Percentiles rank a stretch among this genome's conserved stretches.
Evolutionary conservation across 1,140 invertebrate genomes (phyloP).

Genomic region (Drosophila grimshawi): DNA sequence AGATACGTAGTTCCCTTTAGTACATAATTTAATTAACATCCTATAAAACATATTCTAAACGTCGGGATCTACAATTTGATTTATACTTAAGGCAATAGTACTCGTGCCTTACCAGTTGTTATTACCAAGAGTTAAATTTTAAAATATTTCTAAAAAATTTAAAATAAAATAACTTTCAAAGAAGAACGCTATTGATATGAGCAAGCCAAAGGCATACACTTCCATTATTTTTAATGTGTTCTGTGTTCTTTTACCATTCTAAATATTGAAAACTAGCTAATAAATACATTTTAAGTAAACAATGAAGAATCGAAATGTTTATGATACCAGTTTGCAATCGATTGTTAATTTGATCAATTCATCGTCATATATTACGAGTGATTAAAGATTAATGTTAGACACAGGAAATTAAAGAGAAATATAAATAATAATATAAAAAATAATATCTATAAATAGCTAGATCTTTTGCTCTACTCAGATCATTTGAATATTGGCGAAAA

Average conservation of each 20-base stretch:
- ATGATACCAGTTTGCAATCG: neutral
- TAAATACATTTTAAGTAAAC: neutral
- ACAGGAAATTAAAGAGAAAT: neutral
- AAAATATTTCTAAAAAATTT: neutral
- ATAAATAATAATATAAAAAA: neutral
- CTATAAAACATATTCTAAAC: neutral
- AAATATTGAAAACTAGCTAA: neutral
- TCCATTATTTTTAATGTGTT: too few relatives aligned
- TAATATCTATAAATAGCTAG: too few relatives aligned
- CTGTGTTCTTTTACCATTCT: too few relatives aligned
- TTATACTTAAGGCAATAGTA: too few relatives aligned
- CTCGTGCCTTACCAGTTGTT: neutral
- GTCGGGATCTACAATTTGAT: too few relatives aligned
- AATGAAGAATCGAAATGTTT: neutral
- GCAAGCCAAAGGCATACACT: too few relatives aligned
- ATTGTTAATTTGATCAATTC: neutral
- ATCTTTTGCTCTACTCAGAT: neutral
- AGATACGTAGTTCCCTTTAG: too few relatives aligned
- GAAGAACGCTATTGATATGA: too few relatives aligned
- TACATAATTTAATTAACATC: neutral
- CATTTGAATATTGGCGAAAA: constrained; percentile 25
- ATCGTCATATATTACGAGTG: neutral
- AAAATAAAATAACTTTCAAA: too few relatives aligned
- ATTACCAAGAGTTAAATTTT: neutral
- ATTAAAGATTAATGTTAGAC: neutral